Evolutionary conservation across 2,113 vertebrate genomes (phyloP).

Genomic region (Irena cyanogastra): DNA sequence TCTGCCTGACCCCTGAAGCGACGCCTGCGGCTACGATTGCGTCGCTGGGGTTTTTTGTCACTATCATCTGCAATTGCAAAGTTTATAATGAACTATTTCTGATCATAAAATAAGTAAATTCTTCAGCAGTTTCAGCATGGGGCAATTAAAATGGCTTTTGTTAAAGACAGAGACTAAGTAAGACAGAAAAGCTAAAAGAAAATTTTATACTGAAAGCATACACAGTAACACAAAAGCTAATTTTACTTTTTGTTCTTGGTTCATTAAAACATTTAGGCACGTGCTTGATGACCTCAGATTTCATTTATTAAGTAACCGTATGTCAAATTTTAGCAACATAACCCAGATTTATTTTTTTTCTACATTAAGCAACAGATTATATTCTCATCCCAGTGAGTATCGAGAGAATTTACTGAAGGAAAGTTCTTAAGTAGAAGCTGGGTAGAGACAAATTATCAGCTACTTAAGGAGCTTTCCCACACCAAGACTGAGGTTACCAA

Average conservation of each 20-base stretch:
- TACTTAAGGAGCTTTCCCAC: conserved; percentile 9
- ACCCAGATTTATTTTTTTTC: not conserved
- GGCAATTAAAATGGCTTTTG: conserved; percentile 43
- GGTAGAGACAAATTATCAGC: not conserved
- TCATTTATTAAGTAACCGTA: conserved; percentile 16
- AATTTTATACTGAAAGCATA: conserved; percentile 48
- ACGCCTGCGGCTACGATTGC: conserved; percentile 97
- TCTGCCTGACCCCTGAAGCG: conserved; percentile 89
- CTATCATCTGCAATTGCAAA: conserved; percentile 91
- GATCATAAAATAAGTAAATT: conserved; percentile 54
- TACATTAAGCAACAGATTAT: not conserved
- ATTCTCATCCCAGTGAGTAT: not conserved
- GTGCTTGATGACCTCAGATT: conserved; percentile 32
- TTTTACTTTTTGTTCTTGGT: conserved; percentile 33
- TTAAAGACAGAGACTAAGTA: conserved; percentile 59
- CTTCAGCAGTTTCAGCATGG: conserved; percentile 65
- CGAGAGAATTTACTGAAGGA: not conserved
- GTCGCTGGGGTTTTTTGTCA: conserved; percentile 93
- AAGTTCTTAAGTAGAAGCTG: conserved; percentile 14
- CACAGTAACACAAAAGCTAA: conserved; percentile 5
- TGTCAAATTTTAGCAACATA: not conserved
- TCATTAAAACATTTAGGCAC: conserved; percentile 40
- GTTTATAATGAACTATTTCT: conserved; percentile 78
- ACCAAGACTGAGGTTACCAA: not conserved
- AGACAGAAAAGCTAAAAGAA: conserved; percentile 39